phyloP scores from a whole-genome alignment of 2,888 invertebrate species.

The Drosophila mimica region DNA sequence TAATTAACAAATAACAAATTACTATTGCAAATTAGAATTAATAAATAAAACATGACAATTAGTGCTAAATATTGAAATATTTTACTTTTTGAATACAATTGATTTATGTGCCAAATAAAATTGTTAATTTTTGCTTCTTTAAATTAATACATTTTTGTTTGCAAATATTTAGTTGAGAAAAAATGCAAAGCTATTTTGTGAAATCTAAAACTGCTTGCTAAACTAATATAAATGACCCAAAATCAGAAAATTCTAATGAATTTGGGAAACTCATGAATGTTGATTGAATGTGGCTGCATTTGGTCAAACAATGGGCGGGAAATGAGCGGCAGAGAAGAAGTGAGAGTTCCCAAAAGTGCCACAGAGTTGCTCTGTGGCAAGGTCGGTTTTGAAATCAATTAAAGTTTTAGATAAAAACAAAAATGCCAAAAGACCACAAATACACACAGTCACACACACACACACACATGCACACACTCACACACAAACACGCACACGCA shows the following conservation, averaged over 20 bases:
- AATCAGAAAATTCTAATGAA: constrained; percentile 60
- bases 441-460: constrained; percentile 17
- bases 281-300: constrained; percentile 55
- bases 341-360: neutral
- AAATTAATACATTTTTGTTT: neutral
- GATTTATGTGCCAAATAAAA: neutral
- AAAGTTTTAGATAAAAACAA: constrained; percentile 56
- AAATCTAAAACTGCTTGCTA: constrained; percentile 34
- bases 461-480: constrained; percentile 3
- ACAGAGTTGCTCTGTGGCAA: constrained; percentile 38
- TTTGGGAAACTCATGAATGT: constrained; percentile 45
- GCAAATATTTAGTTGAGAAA: constrained; percentile 7
- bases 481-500: constrained; percentile 4
- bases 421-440: constrained; percentile 60
- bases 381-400: constrained; percentile 72
- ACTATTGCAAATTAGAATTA: neutral
- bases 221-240: constrained; percentile 64
- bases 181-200: constrained; percentile 5
- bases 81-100: neutral
- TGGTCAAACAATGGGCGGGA: constrained; percentile 23
- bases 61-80: neutral
- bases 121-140: neutral
- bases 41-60: neutral
- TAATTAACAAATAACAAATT: neutral
- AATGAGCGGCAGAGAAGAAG: neutral